Evolutionary conservation across 2,113 vertebrate genomes (phyloP), one percentile per base, ranked within the genome.

Genomic region (Amia ocellicauda): DNA sequence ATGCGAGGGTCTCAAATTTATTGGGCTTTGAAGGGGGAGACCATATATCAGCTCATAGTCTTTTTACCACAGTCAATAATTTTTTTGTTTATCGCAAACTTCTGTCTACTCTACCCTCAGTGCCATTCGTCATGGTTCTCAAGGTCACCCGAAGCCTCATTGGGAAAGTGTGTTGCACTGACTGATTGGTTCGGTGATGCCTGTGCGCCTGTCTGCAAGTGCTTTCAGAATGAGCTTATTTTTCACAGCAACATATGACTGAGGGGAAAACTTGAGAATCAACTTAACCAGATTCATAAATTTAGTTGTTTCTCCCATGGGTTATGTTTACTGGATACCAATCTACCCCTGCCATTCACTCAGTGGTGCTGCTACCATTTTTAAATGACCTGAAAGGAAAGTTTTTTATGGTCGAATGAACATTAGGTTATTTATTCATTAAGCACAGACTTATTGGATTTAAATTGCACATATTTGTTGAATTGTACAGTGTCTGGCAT

Each of bases 81-180:
- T 77, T 83, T 76, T 29, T 54, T 22, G n/a, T 82, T 80, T 79
- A 70, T 75, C 65, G 53, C 13, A 69, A 78, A 73, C 56, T 78
- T 75, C 72, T 80, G 63, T 79, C 72, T 72, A 11, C 69, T 76
- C 45, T 17, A 58, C 73, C 70, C 69, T 78, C 58, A 56, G 64
- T 80, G 53, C 78, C 71, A 80, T 78, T 76, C 64, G 47, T 82
- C 72, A 80, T 52, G 59, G 40, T 82, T 69, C 60, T 81, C 83
- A 90, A 85, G 85, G 84, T 88, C 85, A 79, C 22, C n/a, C 22
- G 45, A 63, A 80, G 54, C 36, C 67, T 76, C 64, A 53, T 55
- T 67, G 49, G 74, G 55, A 69, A 75, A 78, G 57, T 47, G 63
- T 74, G 51, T 71, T 62, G 42, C 68, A 59, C 62, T 82, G 80